phyloP scores from a whole-genome alignment of 2,113 vertebrate species.

The Limanda limanda region DNA sequence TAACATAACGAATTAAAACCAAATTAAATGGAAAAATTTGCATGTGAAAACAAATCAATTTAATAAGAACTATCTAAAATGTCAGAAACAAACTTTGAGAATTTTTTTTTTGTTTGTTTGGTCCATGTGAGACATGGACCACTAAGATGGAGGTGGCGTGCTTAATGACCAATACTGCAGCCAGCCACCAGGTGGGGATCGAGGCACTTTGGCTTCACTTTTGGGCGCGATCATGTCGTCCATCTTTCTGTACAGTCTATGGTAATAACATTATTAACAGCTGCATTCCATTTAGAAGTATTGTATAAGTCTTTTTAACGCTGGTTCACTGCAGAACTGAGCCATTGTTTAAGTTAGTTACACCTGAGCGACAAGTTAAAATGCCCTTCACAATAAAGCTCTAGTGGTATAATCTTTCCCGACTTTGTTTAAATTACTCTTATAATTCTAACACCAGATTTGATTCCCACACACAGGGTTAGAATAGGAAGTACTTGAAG shows the following conservation, averaged over 20 bases:
- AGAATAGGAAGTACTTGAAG: neutral
- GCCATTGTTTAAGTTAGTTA: neutral
- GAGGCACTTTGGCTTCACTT: neutral
- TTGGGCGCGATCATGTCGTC: neutral
- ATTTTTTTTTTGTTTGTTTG: no score
- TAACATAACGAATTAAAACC: no score
- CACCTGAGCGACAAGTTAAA: constrained; percentile 14
- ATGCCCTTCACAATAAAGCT: neutral
- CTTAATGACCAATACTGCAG: no score
- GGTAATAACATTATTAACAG: neutral
- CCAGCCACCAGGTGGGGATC: no score
- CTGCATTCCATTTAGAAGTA: neutral
- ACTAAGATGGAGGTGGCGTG: no score
- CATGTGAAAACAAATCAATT: no score
- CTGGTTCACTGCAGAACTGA: neutral
- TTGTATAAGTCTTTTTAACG: neutral
- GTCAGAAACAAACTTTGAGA: no score
- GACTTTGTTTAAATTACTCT: neutral
- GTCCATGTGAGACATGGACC: no score
- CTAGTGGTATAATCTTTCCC: neutral
- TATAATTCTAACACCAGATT: neutral
- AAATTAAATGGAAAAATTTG: no score
- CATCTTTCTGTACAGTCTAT: neutral
- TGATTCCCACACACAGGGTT: neutral
- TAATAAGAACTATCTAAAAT: no score